Evolutionary conservation across 37 sponge, comb jelly and placozoan species (phyloP).

Genomic region (Theonella swinhoei): DNA sequence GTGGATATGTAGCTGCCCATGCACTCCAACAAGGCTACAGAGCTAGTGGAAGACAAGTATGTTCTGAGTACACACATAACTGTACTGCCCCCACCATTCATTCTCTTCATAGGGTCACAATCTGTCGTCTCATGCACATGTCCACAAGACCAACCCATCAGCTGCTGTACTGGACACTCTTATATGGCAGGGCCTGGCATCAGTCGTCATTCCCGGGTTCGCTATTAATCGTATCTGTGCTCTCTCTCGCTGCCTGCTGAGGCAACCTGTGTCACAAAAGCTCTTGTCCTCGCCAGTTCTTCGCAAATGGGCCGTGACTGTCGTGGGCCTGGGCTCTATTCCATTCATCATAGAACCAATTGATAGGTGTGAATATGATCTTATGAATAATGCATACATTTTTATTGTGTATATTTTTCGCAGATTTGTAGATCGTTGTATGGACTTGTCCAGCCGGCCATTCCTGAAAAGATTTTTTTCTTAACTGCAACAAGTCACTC

Average conservation of each 20-base stretch:
- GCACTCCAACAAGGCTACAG: constrained; percentile 11
- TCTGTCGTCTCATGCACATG: too few relatives aligned
- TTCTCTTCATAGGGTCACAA: too few relatives aligned
- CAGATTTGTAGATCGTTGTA: constrained; percentile 8
- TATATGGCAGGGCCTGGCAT: constrained; percentile 72
- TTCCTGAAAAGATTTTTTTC: background rate
- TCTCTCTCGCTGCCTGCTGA: constrained; percentile 9
- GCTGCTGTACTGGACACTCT: constrained; percentile 53
- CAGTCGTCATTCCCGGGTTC: constrained; percentile 67
- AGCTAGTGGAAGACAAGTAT: constrained; percentile 6
- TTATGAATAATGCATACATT: background rate
- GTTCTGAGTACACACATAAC: too few relatives aligned
- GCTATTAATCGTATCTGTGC: constrained; percentile 58
- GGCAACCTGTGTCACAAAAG: background rate
- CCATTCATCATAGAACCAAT: constrained; percentile 73
- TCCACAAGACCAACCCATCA: too few relatives aligned
- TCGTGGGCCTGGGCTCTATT: constrained; percentile 47
- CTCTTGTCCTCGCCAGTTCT: background rate
- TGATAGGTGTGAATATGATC: constrained; percentile 21
- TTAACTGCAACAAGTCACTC: background rate
- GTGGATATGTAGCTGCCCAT: constrained; percentile 57
- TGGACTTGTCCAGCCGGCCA: constrained; percentile 2
- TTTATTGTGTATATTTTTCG: background rate
- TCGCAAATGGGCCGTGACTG: constrained; percentile 39
- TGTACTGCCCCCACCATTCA: too few relatives aligned